A percentile compares a stretch with the other conserved stretches of the same genome.
Conservation (phyloP, 2,797 vertebrate species). For the Sebastes goodei region DNA sequence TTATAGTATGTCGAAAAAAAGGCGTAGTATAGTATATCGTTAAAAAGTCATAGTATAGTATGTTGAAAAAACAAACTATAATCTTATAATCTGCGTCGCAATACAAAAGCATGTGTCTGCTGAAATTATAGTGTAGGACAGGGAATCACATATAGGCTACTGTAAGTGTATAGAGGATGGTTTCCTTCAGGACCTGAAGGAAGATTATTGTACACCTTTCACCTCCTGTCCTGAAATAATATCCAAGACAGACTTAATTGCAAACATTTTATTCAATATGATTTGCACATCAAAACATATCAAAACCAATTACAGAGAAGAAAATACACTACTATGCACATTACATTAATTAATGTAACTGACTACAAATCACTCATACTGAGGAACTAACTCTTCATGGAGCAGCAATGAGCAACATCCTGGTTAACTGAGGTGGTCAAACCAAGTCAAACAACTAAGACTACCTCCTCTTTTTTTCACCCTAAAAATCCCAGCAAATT, state of each 20-base stretch:
- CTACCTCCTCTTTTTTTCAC: background rate
- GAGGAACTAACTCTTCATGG: constrained; percentile 49
- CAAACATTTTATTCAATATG: constrained; percentile 79
- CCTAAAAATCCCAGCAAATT: constrained; percentile 26
- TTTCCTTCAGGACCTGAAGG: background rate
- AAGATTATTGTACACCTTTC: background rate
- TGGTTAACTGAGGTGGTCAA: constrained; percentile 11
- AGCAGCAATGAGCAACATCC: constrained; percentile 46
- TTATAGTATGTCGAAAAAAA: no score
- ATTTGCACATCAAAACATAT: constrained; percentile 85
- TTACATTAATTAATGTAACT: constrained; percentile 45
- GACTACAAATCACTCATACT: constrained; percentile 49
- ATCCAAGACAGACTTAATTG: constrained; percentile 11
- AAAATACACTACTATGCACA: constrained; percentile 61
- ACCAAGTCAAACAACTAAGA: constrained; percentile 8
- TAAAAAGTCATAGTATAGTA: no score
- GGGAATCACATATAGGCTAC: background rate
- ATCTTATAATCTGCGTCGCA: no score
- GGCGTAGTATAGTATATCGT: no score
- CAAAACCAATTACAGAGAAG: constrained; percentile 79
- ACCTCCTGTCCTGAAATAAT: background rate
- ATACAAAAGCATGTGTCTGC: no score
- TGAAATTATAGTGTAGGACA: no score
- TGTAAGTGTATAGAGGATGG: background rate
- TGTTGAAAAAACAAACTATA: no score